Percentiles rank a stretch among this genome's conserved stretches.
phyloP scores from a whole-genome alignment of 53 echinoderm and acorn worm genomes.

The Arbacia lixula region DNA sequence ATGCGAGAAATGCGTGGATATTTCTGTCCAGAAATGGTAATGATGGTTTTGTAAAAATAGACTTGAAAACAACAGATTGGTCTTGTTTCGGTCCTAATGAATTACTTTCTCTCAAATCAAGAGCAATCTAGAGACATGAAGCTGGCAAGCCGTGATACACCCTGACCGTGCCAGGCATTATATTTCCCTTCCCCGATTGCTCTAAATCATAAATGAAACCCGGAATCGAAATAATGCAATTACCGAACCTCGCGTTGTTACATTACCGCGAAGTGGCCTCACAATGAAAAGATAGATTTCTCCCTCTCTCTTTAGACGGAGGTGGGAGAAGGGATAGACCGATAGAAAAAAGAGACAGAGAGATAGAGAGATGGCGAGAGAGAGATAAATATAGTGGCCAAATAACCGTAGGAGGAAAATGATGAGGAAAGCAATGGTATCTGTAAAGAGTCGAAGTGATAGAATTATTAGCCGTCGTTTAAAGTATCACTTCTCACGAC shows the following conservation, averaged over 20 bases:
- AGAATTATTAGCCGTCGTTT: conserved; percentile 49
- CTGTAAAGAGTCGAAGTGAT: neutral
- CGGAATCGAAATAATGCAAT: conserved; percentile 17
- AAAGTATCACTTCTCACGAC: conserved; percentile 22
- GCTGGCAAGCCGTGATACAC: neutral
- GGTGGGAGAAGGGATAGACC: too few species aligned
- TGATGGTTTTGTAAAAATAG: too few species aligned
- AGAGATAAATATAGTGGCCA: neutral
- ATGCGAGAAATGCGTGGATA: too few species aligned
- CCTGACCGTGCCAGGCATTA: neutral
- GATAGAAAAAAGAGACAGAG: too few species aligned
- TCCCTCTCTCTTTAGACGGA: too few species aligned
- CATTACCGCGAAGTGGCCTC: neutral
- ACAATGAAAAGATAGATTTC: too few species aligned
- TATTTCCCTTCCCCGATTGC: neutral
- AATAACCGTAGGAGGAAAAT: neutral
- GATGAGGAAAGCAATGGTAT: neutral
- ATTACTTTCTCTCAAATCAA: conserved; percentile 3
- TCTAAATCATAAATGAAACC: conserved; percentile 6
- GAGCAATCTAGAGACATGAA: neutral
- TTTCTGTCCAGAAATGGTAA: too few species aligned
- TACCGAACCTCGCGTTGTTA: neutral
- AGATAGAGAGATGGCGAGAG: too few species aligned
- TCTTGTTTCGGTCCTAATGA: conserved; percentile 34
- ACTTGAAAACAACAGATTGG: conserved; percentile 3